These are phyloP conservation scores for Xenops minutus DNA, from an alignment of 2,797 vertebrate genomes.

Conservation along the genomic window DNA sequence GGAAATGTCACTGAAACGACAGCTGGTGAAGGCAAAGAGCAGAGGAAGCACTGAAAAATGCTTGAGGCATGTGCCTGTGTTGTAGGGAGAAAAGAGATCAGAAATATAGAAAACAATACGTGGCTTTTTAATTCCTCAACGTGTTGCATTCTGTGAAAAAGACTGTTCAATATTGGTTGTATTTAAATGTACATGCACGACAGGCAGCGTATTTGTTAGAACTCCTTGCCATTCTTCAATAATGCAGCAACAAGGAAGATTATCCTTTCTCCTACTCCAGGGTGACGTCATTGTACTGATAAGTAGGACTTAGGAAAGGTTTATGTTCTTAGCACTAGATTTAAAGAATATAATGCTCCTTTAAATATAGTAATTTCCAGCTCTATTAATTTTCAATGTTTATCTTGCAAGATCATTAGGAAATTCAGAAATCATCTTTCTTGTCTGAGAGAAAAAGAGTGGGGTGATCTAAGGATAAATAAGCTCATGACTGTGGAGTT, in stretches of 20 bases:
- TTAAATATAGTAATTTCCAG: slow-evolving; percentile 33
- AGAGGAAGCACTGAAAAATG: not conserved
- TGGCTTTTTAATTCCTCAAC: not conserved
- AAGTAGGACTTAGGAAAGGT: slow-evolving; percentile 56
- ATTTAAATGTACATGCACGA: not conserved
- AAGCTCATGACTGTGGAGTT: slow-evolving; percentile 10
- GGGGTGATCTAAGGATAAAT: slow-evolving; percentile 65
- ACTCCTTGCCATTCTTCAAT: slow-evolving; percentile 24
- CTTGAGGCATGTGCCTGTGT: not conserved
- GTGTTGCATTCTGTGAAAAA: not conserved
- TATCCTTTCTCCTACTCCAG: slow-evolving; percentile 34
- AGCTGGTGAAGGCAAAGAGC: slow-evolving; percentile 18
- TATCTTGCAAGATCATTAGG: slow-evolving; percentile 35
- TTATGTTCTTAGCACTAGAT: slow-evolving; percentile 61
- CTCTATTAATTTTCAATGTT: slow-evolving; percentile 40
- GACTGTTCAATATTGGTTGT: not conserved
- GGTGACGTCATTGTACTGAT: slow-evolving; percentile 46
- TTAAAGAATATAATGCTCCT: slow-evolving; percentile 58
- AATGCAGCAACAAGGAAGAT: slow-evolving; percentile 25
- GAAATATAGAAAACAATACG: not conserved
- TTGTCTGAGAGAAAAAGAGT: not conserved
- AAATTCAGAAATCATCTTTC: slow-evolving; percentile 51
- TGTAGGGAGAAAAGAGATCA: not conserved
- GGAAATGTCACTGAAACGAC: slow-evolving; percentile 34
- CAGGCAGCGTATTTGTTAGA: not conserved